phyloP scores from a whole-genome alignment of 2,888 invertebrate genomes.

The Drosophila anomalata region DNA sequence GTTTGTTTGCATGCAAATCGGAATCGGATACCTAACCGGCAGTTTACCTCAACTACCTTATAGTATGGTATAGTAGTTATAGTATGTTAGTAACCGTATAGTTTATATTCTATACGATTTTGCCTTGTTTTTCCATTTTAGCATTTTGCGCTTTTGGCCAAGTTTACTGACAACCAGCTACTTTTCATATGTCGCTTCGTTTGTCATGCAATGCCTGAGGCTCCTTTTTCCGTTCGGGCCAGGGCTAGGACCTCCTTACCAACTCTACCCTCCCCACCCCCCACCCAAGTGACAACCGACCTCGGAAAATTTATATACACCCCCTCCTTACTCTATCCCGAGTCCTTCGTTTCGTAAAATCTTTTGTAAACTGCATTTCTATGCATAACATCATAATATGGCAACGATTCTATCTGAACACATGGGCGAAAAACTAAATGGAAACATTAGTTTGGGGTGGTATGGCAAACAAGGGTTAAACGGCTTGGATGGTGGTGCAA shows the following conservation, averaged over 20 bases:
- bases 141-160: slow-evolving; percentile 18
- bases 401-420: slow-evolving; percentile 57
- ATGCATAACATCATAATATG: slow-evolving; percentile 66
- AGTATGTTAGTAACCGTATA: no score
- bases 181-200: slow-evolving; percentile 62
- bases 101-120: slow-evolving; percentile 3
- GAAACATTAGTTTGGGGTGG: slow-evolving; percentile 52
- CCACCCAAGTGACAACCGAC: neutral
- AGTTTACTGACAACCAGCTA: slow-evolving; percentile 45
- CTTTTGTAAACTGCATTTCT: slow-evolving; percentile 41
- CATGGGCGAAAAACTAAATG: slow-evolving; percentile 52
- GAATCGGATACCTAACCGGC: slow-evolving; percentile 30
- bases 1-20: slow-evolving; percentile 47
- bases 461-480: neutral
- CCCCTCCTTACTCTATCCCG: neutral
- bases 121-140: slow-evolving; percentile 31
- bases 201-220: slow-evolving; percentile 58
- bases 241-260: no score
- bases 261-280: neutral
- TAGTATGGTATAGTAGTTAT: neutral
- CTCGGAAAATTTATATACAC: neutral
- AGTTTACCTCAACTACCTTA: neutral
- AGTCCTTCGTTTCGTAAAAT: neutral
- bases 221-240: neutral
- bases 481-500: slow-evolving; percentile 17